Base-by-base conservation (phyloP, 2,113 vertebrate genomes). In the Narcine bancroftii region DNA sequence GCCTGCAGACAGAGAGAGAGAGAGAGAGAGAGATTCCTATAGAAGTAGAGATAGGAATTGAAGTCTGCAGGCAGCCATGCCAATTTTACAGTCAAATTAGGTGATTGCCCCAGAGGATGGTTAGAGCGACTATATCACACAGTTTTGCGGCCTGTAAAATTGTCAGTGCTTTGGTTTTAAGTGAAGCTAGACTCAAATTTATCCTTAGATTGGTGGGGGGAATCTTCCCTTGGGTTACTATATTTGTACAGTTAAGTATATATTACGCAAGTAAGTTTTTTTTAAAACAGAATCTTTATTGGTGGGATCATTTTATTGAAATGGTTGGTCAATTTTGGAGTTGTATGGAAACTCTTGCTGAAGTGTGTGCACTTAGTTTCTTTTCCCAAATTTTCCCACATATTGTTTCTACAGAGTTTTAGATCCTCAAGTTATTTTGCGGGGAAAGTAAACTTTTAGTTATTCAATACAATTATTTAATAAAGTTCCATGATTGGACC, bases 101-200 rank as follows among this genome's bases (percentile, higher is more conserved):
- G 53, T 87, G 81, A 87, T 87, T 42, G 36, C 53, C 81, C 81
- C 33, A 87, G 81, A 63, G 53, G 33, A 63, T 87, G 6, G 60
- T 87, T 87, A 60, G 53, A 87, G 60, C 53, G 17, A n/a, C n/a
- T 87, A 60, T 13, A 3, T 7, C 53, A 10, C 21, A 60, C 33
- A 60, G 53, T 36, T 56, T 56, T 87, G 53, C 33, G n/a, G 33
- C 60, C 81, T 60, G 17, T 39, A 17, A 60, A 87, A 60, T 60
- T 63, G 81, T 87, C 53, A 60, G 53, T 87, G 53, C 33, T 56
- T 87, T 60, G 53, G 53, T 56, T 17, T 87, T 36, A 63, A 60
- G 53, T 87, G 33, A 87, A 63, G n/a, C 53, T n/a, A 87, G n/a
- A 50, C 53, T 87, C 53, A 63, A 63, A 87, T 36, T n/a, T 87